These are phyloP conservation scores for Spea hammondii DNA, from an alignment of 2,797 vertebrate genomes.

Conservation along the genomic window DNA sequence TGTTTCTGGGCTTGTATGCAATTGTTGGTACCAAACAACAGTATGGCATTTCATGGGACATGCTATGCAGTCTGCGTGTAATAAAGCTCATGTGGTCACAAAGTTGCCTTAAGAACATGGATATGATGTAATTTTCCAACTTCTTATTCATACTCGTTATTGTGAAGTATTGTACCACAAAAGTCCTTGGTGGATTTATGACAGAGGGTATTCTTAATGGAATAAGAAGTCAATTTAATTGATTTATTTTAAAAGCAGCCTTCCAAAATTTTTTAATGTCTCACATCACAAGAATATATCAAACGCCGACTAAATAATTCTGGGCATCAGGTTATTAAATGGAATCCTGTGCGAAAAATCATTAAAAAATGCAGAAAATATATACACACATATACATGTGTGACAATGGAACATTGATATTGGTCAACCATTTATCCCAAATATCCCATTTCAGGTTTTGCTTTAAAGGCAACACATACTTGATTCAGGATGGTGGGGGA, in stretches of 20 bases:
- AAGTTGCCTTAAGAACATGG: slow-evolving; percentile 17
- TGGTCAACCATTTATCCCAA: no score
- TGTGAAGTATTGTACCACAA: background rate
- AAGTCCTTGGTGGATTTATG: background rate
- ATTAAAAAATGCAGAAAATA: no score
- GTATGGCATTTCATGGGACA: slow-evolving; percentile 37
- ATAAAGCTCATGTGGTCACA: slow-evolving; percentile 26
- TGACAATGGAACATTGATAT: no score
- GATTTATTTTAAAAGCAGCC: background rate
- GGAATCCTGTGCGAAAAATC: no score
- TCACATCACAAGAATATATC: background rate
- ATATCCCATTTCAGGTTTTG: no score
- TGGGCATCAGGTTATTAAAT: no score
- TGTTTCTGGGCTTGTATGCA: slow-evolving; percentile 47
- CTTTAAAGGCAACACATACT: no score
- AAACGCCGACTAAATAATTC: background rate
- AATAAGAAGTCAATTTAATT: background rate
- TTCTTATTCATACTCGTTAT: slow-evolving; percentile 20
- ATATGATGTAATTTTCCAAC: slow-evolving; percentile 26
- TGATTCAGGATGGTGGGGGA: no score
- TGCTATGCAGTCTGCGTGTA: slow-evolving; percentile 34
- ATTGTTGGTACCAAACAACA: slow-evolving; percentile 39
- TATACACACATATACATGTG: no score
- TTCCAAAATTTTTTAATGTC: background rate
- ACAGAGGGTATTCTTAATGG: background rate